Conservation (phyloP, 2,113 vertebrate species). For the Antechinus flavipes region DNA sequence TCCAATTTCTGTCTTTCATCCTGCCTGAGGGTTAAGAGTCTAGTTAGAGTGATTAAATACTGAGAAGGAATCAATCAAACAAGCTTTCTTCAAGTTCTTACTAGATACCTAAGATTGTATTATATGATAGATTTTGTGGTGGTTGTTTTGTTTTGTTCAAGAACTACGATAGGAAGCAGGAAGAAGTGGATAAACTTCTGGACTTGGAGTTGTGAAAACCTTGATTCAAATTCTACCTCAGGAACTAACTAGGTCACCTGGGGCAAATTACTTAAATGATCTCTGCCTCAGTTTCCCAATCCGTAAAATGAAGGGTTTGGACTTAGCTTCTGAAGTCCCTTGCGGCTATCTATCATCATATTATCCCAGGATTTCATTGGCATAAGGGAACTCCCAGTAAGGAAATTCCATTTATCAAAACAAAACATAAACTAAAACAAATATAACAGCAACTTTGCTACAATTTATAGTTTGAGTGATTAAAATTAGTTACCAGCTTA, state of each 20-base stretch:
- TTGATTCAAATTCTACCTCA: too few species aligned
- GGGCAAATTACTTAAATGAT: not conserved
- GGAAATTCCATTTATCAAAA: not conserved
- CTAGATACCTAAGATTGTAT: too few species aligned
- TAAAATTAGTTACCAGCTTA: not conserved
- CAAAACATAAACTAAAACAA: not conserved
- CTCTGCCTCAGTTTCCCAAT: not conserved
- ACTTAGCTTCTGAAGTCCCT: not conserved
- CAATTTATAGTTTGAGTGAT: not conserved
- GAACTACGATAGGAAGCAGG: too few species aligned
- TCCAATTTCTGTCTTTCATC: not conserved
- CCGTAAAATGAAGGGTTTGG: not conserved
- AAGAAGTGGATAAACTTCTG: too few species aligned
- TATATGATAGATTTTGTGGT: too few species aligned
- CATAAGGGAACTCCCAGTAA: not conserved
- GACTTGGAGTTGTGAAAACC: too few species aligned
- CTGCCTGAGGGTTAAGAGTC: not conserved
- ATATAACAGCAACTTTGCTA: not conserved
- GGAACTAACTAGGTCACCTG: not conserved
- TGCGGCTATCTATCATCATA: not conserved
- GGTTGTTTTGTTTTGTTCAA: too few species aligned
- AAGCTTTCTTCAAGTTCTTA: too few species aligned
- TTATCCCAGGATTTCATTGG: not conserved
- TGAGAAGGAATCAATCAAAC: too few species aligned
- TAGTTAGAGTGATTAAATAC: not conserved